Base-by-base conservation (phyloP, 2,797 vertebrate genomes). In the Melanotaenia trifasciata region DNA sequence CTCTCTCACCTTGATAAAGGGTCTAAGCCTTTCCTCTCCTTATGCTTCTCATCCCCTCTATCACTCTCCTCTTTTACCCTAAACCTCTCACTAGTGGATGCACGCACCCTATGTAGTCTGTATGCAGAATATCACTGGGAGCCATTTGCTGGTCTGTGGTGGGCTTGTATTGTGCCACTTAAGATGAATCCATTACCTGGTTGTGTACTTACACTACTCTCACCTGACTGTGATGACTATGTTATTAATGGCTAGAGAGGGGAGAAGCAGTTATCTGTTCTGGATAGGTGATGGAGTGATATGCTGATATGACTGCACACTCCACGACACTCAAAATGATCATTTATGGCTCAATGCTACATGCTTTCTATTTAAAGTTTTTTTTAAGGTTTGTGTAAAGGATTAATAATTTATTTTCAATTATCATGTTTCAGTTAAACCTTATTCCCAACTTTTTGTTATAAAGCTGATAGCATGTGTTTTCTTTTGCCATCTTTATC, bases 41-140 rank as follows among this genome's bases (percentile, higher is more conserved):
- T 74, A 33, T 7, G 33, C 45, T 67, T 72, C 53, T 62, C 59
- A 51, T 62, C 38, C 51, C 18, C 61, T 66, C 54, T 54, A 84
- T 86, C 65, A 58, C 54, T 79, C 59, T 35, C 64, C 58, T 36
- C 58, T 70, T 38, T 12, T n/a, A 45, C 56, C 64, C 76, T 67
- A 22, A n/a, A 70, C 74, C 79, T 73, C 14, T 51, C 50, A 32
- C 35, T 33, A 45, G 26, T 61, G 67, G 66, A 80, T 1, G 22
- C 67, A 60, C 66, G 71, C 76, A 76, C 61, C 57, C 69, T 61
- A 14, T 84, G 72, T 56, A 66, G 57, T 72, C 70, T 67, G 11
- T 82, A 78, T 81, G 75, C 72, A 81, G 74, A 80, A 76, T 63
- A 69, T 58, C 38, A 75, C 79, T 68, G 69, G 60, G 67, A 82